Evolutionary conservation across 2,797 vertebrate genomes (phyloP), one percentile per base, ranked within the genome.

Genomic region (Nannoperca obscura): DNA sequence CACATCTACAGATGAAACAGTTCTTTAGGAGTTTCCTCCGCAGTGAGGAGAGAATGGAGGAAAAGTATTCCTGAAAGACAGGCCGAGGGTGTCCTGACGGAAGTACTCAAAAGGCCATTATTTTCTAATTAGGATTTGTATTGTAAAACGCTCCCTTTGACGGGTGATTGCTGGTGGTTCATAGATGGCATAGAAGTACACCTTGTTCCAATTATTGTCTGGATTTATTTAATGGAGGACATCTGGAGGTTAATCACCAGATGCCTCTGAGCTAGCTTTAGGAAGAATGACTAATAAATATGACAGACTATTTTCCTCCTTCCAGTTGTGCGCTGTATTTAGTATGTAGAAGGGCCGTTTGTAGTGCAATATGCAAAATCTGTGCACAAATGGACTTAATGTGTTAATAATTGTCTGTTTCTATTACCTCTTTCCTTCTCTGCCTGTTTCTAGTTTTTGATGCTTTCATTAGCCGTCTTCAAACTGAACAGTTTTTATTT

Each of bases 181-280:
- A 81, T 81, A 54, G 58, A 82, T 87, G 78, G 68, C 70, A 85
- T 46, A 61, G 71, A 81, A 79, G 78, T 86, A 82, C 82, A 90
- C 86, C 88, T 87, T 86, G 84, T 88, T 88, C 69, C 80, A 88
- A 87, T 92, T 91, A 91, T 88, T 85, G 44, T 84, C 83, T 74
- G 88, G 73, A 86, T 88, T 88, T 91, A 85, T 88, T 89, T 84
- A 89, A 89, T 89, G 77, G 86, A 90, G 86, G 88, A 89, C 88
- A 85, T 82, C 79, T 77, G 78, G 86, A 90, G 86, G 88, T 92
- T 90, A 92, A 90, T 89, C 85, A 86, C 84, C 86, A 86, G 80
- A 87, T 81, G 82, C 78, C 88, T 85, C 30, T 38, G 71, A 86
- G 87, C 78, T 60, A 42, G 69, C 76, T 87, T 79, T 58, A 63